Percentiles rank a stretch among this genome's conserved stretches.
Evolutionary conservation across 2,113 vertebrate species (phyloP).

Genomic region (Cygnus atratus): DNA sequence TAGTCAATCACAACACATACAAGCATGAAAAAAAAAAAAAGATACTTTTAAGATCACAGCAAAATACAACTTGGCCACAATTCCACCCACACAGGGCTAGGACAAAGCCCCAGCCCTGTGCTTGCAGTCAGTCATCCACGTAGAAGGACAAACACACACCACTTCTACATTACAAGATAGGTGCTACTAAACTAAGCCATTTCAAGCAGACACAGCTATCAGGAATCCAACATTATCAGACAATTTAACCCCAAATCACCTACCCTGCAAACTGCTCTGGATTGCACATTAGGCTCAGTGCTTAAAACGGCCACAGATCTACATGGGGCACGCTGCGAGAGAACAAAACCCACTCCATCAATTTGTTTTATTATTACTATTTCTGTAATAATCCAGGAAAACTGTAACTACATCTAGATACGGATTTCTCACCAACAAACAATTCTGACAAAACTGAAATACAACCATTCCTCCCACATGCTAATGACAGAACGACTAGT

Average conservation of each 20-base stretch:
- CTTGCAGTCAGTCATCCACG: not conserved
- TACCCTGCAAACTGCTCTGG: not conserved
- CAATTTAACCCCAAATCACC: not conserved
- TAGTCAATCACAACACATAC: not conserved
- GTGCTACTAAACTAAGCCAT: not conserved
- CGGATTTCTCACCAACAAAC: constrained; percentile 38
- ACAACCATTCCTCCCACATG: constrained; percentile 1
- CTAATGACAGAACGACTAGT: constrained; percentile 44
- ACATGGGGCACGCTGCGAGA: accelerated
- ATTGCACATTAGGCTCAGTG: not conserved
- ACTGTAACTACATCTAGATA: not conserved
- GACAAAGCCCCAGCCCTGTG: not conserved
- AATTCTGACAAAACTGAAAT: constrained; percentile 38
- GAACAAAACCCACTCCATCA: not conserved
- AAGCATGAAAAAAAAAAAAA: not conserved
- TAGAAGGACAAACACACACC: accelerated
- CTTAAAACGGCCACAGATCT: not conserved
- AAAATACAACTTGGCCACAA: not conserved
- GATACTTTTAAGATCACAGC: not conserved
- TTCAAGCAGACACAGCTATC: not conserved
- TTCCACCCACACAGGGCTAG: not conserved
- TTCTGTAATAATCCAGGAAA: constrained; percentile 34
- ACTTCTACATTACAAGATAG: not conserved
- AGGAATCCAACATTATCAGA: not conserved
- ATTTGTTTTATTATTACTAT: not conserved